These are phyloP conservation scores for Solenopsis fugax DNA, from an alignment of 1,140 invertebrate genomes.

Conservation along the genomic window DNA sequence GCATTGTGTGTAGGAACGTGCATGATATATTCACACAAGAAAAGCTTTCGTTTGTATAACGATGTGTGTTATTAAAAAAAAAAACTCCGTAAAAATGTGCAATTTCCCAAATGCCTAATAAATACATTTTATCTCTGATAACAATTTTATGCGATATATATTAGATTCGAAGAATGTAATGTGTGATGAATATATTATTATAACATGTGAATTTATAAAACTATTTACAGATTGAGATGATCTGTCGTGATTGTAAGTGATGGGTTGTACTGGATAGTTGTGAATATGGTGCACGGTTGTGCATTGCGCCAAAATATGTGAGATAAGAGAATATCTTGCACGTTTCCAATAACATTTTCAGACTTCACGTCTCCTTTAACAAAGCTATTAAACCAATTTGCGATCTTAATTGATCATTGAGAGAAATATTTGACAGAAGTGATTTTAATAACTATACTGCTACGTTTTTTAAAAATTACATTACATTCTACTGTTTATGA, in stretches of 20 bases:
- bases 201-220: slow-evolving; percentile 24
- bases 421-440: neutral
- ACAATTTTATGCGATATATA: slow-evolving; percentile 36
- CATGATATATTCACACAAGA: neutral
- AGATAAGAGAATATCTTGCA: slow-evolving; percentile 2
- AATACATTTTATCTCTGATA: slow-evolving; percentile 25
- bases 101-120: slow-evolving; percentile 16
- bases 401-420: neutral
- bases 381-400: slow-evolving; percentile 4
- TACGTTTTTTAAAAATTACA: neutral
- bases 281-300: slow-evolving; percentile 12
- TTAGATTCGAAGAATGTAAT: slow-evolving; percentile 16
- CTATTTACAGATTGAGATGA: slow-evolving; percentile 17
- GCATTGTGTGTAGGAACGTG: neutral
- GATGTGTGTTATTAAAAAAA: neutral
- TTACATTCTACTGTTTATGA: neutral
- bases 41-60: slow-evolving; percentile 2
- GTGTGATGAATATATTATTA: neutral
- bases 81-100: neutral
- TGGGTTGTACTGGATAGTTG: neutral
- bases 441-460: slow-evolving; percentile 8
- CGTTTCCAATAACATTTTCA: slow-evolving; percentile 42
- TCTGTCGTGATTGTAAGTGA: slow-evolving; percentile 1
- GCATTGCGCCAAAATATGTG: slow-evolving; percentile 15
- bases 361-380: slow-evolving; percentile 11